A percentile compares a stretch with the other conserved stretches of the same genome.
Evolutionary conservation across 2,113 vertebrate species (phyloP).

Genomic region (Todiramphus chloris): DNA sequence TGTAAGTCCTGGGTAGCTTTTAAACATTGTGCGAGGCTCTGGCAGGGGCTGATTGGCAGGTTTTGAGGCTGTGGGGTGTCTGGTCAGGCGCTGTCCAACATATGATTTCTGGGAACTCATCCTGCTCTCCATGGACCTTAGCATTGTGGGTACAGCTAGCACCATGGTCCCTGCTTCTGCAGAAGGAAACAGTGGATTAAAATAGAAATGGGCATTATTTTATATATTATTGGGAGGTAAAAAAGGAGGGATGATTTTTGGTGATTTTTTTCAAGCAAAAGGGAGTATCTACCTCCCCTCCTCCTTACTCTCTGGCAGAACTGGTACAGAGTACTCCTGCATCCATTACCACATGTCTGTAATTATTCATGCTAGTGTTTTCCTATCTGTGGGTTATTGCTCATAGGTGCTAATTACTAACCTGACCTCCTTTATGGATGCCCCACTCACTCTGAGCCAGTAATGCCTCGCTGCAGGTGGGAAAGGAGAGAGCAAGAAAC

Average conservation of each 20-base stretch:
- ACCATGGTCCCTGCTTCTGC: background rate
- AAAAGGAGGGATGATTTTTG: background rate
- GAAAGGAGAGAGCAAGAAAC: background rate
- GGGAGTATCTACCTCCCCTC: background rate
- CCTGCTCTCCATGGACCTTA: background rate
- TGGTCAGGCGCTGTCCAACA: background rate
- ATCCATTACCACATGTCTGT: background rate
- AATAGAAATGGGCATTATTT: background rate
- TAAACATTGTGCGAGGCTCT: background rate
- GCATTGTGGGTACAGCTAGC: background rate
- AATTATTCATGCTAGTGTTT: background rate
- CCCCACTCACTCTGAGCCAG: background rate
- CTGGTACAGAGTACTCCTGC: background rate
- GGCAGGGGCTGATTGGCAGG: background rate
- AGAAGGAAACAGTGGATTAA: background rate
- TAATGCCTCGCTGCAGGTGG: background rate
- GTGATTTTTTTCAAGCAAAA: background rate
- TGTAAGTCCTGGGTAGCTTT: background rate
- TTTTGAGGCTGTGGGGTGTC: background rate
- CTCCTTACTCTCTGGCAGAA: background rate
- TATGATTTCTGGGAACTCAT: background rate
- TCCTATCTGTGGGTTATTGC: background rate
- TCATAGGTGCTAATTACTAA: background rate
- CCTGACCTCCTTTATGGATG: background rate
- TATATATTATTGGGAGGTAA: background rate